Conservation (phyloP, 1,140 invertebrate species). For the Contarinia nasturtii region DNA sequence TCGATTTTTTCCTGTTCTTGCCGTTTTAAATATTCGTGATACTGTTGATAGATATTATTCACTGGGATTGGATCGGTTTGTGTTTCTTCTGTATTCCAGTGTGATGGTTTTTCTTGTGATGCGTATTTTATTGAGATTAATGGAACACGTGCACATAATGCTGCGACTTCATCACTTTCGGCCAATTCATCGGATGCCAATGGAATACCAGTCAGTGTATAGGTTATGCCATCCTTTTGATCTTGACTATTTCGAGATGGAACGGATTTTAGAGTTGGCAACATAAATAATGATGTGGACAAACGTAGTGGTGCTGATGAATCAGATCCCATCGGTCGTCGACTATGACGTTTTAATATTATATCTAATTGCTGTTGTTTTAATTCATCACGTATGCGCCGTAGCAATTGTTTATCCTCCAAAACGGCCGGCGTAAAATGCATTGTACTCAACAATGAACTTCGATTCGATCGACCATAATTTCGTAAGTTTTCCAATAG, state of each 20-base stretch:
- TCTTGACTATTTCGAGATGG: neutral
- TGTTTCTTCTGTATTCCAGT: neutral
- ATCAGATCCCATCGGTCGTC: conserved; percentile 7
- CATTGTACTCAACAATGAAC: neutral
- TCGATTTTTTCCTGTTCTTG: conserved; percentile 19
- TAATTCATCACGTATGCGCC: conserved; percentile 14
- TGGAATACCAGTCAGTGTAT: too few relatives aligned
- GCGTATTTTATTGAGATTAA: neutral
- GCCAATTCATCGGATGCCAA: neutral
- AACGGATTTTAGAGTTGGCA: too few relatives aligned
- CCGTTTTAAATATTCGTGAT: conserved; percentile 9
- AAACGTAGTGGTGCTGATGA: conserved; percentile 9
- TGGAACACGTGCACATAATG: neutral
- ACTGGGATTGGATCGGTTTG: conserved; percentile 3
- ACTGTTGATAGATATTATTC: neutral
- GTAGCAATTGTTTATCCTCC: conserved; percentile 14
- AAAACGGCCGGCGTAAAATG: conserved; percentile 10
- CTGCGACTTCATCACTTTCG: neutral
- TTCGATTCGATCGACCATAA: neutral
- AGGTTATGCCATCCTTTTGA: neutral
- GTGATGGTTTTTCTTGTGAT: neutral
- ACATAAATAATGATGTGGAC: neutral
- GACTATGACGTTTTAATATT: conserved; percentile 13
- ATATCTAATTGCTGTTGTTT: conserved; percentile 19
- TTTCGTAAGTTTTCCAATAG: conserved; percentile 6